These are phyloP conservation scores for Bathynomus jamesi DNA, from an alignment of 1,140 invertebrate genomes.

Conservation along the genomic window DNA sequence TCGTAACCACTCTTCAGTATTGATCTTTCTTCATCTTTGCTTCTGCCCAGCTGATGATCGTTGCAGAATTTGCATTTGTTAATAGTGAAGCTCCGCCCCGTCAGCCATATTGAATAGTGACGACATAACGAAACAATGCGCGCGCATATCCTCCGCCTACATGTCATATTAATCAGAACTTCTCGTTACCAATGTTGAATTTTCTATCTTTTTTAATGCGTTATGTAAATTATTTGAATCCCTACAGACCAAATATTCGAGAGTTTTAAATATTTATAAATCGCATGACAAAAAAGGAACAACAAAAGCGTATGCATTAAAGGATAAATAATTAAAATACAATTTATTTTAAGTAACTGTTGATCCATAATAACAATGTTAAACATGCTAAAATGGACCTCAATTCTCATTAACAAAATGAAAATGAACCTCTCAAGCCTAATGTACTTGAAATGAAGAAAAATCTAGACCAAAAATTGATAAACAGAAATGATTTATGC, in stretches of 20 bases:
- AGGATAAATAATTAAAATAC: neutral
- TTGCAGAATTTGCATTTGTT: neutral
- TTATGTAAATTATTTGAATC: neutral
- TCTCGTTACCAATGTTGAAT: neutral
- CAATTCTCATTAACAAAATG: neutral
- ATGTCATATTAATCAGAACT: neutral
- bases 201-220: neutral
- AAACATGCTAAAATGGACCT: neutral
- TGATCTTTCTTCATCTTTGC: neutral
- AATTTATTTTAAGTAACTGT: neutral
- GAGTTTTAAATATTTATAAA: neutral
- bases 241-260: neutral
- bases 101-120: neutral
- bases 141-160: neutral
- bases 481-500: no score
- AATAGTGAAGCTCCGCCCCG: neutral
- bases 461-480: no score
- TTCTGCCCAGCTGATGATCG: neutral
- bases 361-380: neutral
- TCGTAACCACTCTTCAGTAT: neutral
- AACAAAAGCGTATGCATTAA: neutral
- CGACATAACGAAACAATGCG: neutral
- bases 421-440: no score
- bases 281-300: neutral
- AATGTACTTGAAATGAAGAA: no score